phyloP scores from a whole-genome alignment of 2,797 vertebrate species.

The Argya squamiceps region DNA sequence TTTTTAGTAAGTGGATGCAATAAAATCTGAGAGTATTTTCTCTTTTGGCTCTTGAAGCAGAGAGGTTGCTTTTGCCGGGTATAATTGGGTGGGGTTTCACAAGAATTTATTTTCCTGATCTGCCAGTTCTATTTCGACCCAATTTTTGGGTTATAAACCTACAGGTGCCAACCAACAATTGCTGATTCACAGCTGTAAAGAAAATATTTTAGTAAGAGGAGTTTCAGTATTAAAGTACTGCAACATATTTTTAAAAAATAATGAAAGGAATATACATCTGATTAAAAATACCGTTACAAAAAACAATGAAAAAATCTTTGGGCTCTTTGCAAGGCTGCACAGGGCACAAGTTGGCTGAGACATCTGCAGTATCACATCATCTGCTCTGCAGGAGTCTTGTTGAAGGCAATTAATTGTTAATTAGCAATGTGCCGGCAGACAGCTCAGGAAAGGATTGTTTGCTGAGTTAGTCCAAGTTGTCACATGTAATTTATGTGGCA shows the following conservation, averaged over 20 bases:
- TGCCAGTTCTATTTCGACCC: neutral
- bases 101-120: neutral
- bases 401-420: constrained; percentile 61
- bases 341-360: neutral
- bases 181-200: neutral
- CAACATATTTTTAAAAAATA: neutral
- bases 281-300: neutral
- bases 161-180: neutral
- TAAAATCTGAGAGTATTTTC: neutral
- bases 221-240: neutral
- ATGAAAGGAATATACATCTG: neutral
- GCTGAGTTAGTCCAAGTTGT: neutral
- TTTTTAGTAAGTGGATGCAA: neutral
- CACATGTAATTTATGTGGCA: neutral
- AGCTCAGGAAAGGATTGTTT: constrained; percentile 1
- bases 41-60: neutral
- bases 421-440: constrained; percentile 14
- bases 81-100: neutral
- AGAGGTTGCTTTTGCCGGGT: neutral
- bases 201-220: neutral
- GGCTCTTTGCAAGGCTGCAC: neutral
- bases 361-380: constrained; percentile 2
- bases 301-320: neutral
- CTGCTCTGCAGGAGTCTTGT: constrained; percentile 6
- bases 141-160: neutral